Base-by-base conservation (phyloP, 1,140 invertebrate species). In the Rhizoglyphus robini region DNA sequence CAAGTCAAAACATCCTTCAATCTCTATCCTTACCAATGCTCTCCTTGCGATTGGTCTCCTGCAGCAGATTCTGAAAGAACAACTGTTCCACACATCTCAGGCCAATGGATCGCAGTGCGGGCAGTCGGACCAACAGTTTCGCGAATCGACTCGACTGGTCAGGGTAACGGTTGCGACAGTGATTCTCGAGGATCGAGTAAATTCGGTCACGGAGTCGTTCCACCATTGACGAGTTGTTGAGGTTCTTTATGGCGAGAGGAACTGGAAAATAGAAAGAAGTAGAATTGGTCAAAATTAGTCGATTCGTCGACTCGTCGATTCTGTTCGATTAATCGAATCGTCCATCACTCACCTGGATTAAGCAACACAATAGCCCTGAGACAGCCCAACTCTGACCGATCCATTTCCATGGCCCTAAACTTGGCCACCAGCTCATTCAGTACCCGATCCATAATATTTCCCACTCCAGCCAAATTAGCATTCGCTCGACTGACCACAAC, bases 401-500 rank as follows among this genome's bases (percentile, higher is more conserved):
- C 93, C 82, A 98, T 87, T 73, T 88, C 87, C 84, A 99, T 88
- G 71, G 95, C 89, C 69, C 89, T 84, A 90, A 98, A 94, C 79
- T 97, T 97, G 8, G 88, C 83, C 13, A 95, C 91, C 29, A 97
- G 81, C 78, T 98, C 95, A 0, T 86, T 86, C 0, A 94, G 80
- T 4, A 94, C 88, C 66, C 94, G 83, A 76, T 96, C 93, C 79
- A 95, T 96, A 73, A 97, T 95, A 68, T 83, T 82, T 11, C 86
- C 87, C 11, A 96, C 85, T 59, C 91, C 92, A 64, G 89, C 79
- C 65, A 71, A 66, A 73, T 88, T 83, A 18, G 90, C 90, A 51
- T 86, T 86, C 75, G 86, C 86, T 71, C 90, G 81, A 76, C 89
- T 85, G 49, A 95, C 83, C 61, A 88, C 86, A 70, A 86, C 75